Percentiles rank a stretch among this genome's conserved stretches.
These are phyloP conservation scores for Cabera pusaria DNA, from an alignment of 2,888 invertebrate species.

Conservation along the genomic window DNA sequence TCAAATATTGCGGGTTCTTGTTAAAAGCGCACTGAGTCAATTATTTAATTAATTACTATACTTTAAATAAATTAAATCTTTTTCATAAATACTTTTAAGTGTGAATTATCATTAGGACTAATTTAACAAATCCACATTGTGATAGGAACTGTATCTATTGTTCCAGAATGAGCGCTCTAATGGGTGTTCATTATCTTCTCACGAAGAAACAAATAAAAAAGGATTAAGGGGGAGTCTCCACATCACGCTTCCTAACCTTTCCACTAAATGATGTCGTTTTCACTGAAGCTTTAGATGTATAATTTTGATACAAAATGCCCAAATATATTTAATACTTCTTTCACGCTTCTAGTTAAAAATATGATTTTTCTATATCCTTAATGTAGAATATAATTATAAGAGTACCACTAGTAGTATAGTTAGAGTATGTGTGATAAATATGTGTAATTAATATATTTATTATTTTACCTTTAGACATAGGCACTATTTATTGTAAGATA, in stretches of 20 bases:
- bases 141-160: constrained; percentile 31
- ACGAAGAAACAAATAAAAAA: constrained; percentile 53
- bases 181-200: constrained; percentile 68
- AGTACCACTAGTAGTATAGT: constrained; percentile 40
- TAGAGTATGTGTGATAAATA: constrained; percentile 47
- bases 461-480: constrained; percentile 54
- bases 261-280: constrained; percentile 32
- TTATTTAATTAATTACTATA: no score
- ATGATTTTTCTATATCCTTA: constrained; percentile 33
- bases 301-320: constrained; percentile 40
- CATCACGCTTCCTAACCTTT: constrained; percentile 21
- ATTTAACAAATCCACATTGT: no score
- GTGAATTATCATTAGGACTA: no score
- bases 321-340: constrained; percentile 28
- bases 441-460: constrained; percentile 58
- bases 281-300: constrained; percentile 38
- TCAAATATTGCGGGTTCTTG: no score
- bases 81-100: no score
- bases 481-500: constrained; percentile 56
- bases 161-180: constrained; percentile 71
- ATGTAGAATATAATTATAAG: constrained; percentile 28
- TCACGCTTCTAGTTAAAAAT: constrained; percentile 31
- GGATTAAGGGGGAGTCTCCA: constrained; percentile 42
- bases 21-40: no score
- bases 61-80: no score